phyloP scores from a whole-genome alignment of 2,888 invertebrate species.

The Drosophila eohydei region DNA sequence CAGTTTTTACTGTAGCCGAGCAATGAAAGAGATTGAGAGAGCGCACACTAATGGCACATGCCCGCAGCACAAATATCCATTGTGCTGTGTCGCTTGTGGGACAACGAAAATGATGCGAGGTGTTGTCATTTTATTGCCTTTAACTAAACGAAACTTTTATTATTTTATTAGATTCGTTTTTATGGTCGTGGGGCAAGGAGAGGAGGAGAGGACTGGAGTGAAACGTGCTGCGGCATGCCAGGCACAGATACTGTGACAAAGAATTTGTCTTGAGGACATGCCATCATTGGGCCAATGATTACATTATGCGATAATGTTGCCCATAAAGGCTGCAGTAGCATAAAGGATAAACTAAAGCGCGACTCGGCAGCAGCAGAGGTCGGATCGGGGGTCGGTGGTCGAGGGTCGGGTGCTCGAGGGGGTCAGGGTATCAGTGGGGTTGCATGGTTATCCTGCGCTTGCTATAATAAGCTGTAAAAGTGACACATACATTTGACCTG shows the following conservation, averaged over 20 bases:
- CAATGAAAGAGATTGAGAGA: background rate
- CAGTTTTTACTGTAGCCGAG: constrained; percentile 20
- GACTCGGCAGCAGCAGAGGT: constrained; percentile 11
- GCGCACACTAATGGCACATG: constrained; percentile 28
- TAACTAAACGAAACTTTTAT: constrained; percentile 77
- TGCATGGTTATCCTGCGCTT: constrained; percentile 43
- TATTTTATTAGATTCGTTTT: constrained; percentile 69
- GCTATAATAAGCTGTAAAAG: constrained; percentile 80
- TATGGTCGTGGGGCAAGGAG: constrained; percentile 6
- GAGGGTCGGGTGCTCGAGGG: background rate
- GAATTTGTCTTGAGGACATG: constrained; percentile 81
- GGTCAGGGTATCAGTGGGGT: background rate
- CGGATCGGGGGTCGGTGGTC: background rate
- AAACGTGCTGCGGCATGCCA: constrained; percentile 12
- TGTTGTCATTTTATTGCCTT: constrained; percentile 77
- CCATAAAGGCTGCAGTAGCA: constrained; percentile 69
- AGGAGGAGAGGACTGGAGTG: background rate
- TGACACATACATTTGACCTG: constrained; percentile 80
- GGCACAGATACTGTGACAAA: constrained; percentile 56
- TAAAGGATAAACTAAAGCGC: constrained; percentile 36
- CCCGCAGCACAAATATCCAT: constrained; percentile 44
- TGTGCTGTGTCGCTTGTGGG: constrained; percentile 27
- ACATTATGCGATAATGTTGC: constrained; percentile 81
- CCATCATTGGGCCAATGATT: constrained; percentile 80
- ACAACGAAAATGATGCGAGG: constrained; percentile 48